Conservation (phyloP, 1,140 invertebrate genomes). For the Hestina assimilis region DNA sequence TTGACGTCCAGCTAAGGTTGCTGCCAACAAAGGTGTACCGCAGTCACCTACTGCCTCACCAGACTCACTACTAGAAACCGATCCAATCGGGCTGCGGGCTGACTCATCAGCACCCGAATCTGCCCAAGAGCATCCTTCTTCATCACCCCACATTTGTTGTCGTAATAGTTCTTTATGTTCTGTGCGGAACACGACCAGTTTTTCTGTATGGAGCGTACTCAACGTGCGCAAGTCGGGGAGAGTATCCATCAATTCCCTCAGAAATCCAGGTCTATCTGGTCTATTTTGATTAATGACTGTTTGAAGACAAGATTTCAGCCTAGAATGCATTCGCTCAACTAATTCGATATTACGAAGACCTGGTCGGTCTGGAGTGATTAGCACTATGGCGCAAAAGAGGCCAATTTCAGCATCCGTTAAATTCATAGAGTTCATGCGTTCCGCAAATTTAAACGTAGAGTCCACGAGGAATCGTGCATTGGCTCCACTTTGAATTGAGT, state of each 20-base stretch:
- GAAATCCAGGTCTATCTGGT: constrained; percentile 87
- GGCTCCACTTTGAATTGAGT: constrained; percentile 92
- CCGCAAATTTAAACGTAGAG: constrained; percentile 98
- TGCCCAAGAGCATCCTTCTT: constrained; percentile 84
- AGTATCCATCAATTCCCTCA: constrained; percentile 93
- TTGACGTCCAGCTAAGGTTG: constrained; percentile 86
- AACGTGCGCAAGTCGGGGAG: constrained; percentile 96
- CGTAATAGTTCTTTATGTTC: constrained; percentile 90
- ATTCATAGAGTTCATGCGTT: constrained; percentile 93
- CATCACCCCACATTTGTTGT: constrained; percentile 83
- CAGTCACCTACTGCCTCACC: constrained; percentile 82
- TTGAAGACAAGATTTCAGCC: constrained; percentile 91
- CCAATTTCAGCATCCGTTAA: constrained; percentile 95
- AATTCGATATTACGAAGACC: constrained; percentile 94
- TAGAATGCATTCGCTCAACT: constrained; percentile 94
- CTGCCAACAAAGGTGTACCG: constrained; percentile 86
- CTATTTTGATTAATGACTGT: constrained; percentile 93
- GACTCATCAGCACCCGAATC: constrained; percentile 87
- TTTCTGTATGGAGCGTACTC: constrained; percentile 97
- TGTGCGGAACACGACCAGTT: constrained; percentile 94
- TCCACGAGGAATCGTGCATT: constrained; percentile 97
- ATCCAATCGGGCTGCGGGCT: constrained; percentile 89
- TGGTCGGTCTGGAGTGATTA: constrained; percentile 95
- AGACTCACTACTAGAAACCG: constrained; percentile 91
- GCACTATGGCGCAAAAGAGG: constrained; percentile 95